Evolutionary conservation across 2,888 invertebrate genomes (phyloP), one percentile per base, ranked within the genome.

Genomic region (Mesorhabditis spiculigera): DNA sequence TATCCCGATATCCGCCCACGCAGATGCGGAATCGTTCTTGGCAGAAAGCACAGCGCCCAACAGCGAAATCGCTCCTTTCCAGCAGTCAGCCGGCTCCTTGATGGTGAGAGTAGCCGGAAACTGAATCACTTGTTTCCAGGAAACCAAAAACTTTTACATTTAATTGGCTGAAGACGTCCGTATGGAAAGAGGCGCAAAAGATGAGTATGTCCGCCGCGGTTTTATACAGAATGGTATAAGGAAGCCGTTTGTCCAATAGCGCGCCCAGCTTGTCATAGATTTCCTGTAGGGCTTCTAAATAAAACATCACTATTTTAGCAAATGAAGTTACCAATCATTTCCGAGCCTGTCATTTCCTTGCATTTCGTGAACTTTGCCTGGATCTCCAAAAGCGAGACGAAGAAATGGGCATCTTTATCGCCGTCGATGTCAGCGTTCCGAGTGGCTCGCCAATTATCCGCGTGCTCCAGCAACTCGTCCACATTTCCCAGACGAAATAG

Each of bases 401-500:
- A 1, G 28, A 28, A 28, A 28, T 28, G 28, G 28, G 28, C 13
- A n/a, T 63, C 28, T 63, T 63, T 8, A 50, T 70, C 66, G 6
- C 63, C 68, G 5, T 6, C 43, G 8, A 71, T 68, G 42, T 63
- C 63, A 63, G 28, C 63, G 45, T 67, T 28, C 28, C 28, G 28
- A 28, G 28, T 28, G 28, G 28, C n/a, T 5, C 75, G 67, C 8
- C 63, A 67, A 16, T 69, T 70, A 0, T 41, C n/a, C 0, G 69
- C 43, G 45, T 73, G 69, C 13, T 73, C 75, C 4, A 78, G 68
- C n/a, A 75, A 74, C 41, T 66, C 66, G 43, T 73, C 74, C 67
- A 71, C 72, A 43, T 78, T 72, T 5, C 72, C 65, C 4, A 78
- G 69, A 65, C 74, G 76, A 3, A 76, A 43, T 4, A 76, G 72